These are phyloP conservation scores for Zoanthus gigantus DNA, from an alignment of 92 coral and sea anemone genomes.

Conservation along the genomic window DNA sequence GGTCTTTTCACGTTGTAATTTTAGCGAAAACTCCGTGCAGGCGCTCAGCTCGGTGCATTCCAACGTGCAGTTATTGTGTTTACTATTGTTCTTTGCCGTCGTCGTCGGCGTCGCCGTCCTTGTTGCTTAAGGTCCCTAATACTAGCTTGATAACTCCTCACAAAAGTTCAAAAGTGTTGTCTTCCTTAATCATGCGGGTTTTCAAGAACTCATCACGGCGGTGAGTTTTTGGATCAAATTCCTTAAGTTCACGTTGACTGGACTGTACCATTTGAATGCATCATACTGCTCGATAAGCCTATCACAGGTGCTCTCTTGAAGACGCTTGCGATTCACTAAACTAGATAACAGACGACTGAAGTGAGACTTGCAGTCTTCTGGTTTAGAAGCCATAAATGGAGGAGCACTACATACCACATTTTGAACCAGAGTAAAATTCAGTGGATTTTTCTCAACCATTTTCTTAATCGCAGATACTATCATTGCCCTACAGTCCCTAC, in stretches of 20 bases:
- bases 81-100: too few relatives aligned
- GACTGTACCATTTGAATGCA: not conserved
- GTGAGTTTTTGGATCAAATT: not conserved
- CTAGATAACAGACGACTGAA: not conserved
- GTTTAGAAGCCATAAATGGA: not conserved
- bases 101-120: too few relatives aligned
- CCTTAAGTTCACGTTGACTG: not conserved
- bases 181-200: too few relatives aligned
- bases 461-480: conserved; percentile 26
- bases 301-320: not conserved
- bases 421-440: conserved; percentile 5
- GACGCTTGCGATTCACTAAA: not conserved
- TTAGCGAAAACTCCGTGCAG: too few relatives aligned
- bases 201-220: too few relatives aligned
- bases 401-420: not conserved
- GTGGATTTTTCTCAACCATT: conserved; percentile 25
- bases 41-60: too few relatives aligned
- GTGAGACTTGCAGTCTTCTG: conserved; percentile 1
- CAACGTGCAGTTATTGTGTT: too few relatives aligned
- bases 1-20: too few relatives aligned
- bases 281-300: not conserved
- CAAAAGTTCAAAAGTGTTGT: not conserved
- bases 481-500: not conserved
- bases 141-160: too few relatives aligned
- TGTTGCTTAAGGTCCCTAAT: too few relatives aligned